Evolutionary conservation across 2,888 invertebrate genomes (phyloP), one percentile per base, ranked within the genome.

Genomic region (Crocallis elinguaria): DNA sequence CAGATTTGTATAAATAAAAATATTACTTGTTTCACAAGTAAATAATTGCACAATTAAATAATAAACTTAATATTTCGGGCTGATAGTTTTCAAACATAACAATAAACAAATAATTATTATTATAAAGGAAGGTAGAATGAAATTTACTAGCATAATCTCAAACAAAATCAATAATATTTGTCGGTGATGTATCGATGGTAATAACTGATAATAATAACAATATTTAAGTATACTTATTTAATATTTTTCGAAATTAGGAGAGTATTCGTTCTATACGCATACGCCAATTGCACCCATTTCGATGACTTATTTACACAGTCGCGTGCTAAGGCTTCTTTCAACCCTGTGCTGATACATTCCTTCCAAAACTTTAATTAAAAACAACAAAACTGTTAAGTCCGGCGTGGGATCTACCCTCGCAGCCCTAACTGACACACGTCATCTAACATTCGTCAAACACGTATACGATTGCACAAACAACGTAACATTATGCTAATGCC

Each of bases 71-170:
- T 82, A 83, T 81, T 75, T 81, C 64, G 70, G 76, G 75, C 77
- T 79, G 81, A 82, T 75, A 80, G 57, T 76, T 68, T 79, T 78
- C 86, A 90, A 90, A 89, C 88, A 84, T 89, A 91, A 88, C 88
- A 89, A 88, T 73, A 71, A 86, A 88, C 79, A 84, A 82, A 83
- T 78, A 76, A 67, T 64, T n/a, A n/a, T n/a, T n/a, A n/a, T n/a
- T 64, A 61, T 60, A 64, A 66, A 69, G 62, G 67, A 32, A 42
- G 23, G 35, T 67, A 70, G 72, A 71, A 73, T 73, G 69, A 73
- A 41, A 75, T 62, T 77, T 73, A 71, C 69, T 79, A 82, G 76
- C 78, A 80, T 86, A 84, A 88, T 86, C 85, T 86, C 85, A 86
- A 79, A 77, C 62, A 71, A n/a, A n/a, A n/a, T n/a, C n/a, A n/a